Percentiles rank a stretch among this genome's conserved stretches.
Evolutionary conservation across 2,888 invertebrate species (phyloP).

Genomic region (Noctua fimbriata): DNA sequence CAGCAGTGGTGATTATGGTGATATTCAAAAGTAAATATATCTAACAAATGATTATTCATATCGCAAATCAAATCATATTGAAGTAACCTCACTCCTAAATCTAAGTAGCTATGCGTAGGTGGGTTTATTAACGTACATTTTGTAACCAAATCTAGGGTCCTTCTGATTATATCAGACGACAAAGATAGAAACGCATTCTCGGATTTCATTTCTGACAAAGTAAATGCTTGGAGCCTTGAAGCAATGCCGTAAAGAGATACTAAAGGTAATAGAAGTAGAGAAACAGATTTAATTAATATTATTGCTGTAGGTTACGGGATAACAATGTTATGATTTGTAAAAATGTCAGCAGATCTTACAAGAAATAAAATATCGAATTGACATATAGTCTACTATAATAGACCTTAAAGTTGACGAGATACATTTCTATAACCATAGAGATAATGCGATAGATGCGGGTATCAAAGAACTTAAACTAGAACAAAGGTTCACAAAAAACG

Average conservation of each 20-base stretch:
- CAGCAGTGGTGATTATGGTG: neutral
- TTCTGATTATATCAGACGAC: constrained; percentile 63
- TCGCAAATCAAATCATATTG: constrained; percentile 46
- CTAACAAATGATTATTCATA: constrained; percentile 24
- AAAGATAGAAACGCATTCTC: constrained; percentile 66
- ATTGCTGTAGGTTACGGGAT: constrained; percentile 21
- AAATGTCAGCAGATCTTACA: constrained; percentile 3
- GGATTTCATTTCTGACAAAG: constrained; percentile 64
- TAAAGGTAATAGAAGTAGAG: constrained; percentile 48
- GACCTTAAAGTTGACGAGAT: neutral
- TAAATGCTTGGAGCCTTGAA: constrained; percentile 62
- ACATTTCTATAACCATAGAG: neutral
- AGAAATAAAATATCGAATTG: neutral
- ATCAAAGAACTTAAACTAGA: constrained; percentile 15
- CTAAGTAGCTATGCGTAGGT: constrained; percentile 57
- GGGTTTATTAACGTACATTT: constrained; percentile 62
- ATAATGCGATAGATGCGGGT: neutral
- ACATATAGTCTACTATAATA: neutral
- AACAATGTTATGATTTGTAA: constrained; percentile 26
- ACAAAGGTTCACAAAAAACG: constrained; percentile 34
- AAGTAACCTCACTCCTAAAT: constrained; percentile 50
- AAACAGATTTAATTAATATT: constrained; percentile 57
- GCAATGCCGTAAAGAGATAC: constrained; percentile 59
- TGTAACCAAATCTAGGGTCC: constrained; percentile 67
- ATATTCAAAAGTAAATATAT: constrained; percentile 1